Base-by-base conservation (phyloP, 2,113 vertebrate species). In the Gopherus evgoodei region DNA sequence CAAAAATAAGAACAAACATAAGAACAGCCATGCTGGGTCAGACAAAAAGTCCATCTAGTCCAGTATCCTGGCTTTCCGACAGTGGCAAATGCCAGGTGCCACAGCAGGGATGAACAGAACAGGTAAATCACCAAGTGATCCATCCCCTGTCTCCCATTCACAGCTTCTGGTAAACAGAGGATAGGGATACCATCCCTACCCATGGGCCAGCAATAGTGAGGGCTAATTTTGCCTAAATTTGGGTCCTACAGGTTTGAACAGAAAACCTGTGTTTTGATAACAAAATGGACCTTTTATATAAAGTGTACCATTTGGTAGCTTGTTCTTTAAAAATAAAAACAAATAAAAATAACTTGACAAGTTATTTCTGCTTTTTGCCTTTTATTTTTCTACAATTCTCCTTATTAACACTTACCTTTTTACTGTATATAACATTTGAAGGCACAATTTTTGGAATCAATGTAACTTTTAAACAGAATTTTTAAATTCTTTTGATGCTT, bases 391-490 rank as follows among this genome's bases (percentile, higher is more conserved):
- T 19, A 87, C 52, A 50, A n/a, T 83, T 80, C 42, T 50, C 62
- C 93, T 72, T 59, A 38, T 86, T 94, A 72, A 25, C 42, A 75
- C 76, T 47, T 29, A 14, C 84, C 59, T 95, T 93, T 84, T 35
- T 95, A 76, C 83, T 72, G 85, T 95, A 88, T 52, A 19, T 72
- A 90, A 80, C 65, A 84, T 97, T 96, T 95, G 44, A 94, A 97
- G 54, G 17, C 19, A 49, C 88, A 91, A 96, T 95, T 97, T 95
- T 97, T 95, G 93, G 94, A 97, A 95, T 94, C 87, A 87, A n/a
- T 86, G 44, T 91, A 88, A 96, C 96, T 97, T 95, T 92, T 65
- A 72, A 94, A 95, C 80, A 75, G 2, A 72, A 81, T 57, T 88
- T 50, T 79, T 16, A 47, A 17, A 21, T 84, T 93, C 56, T 94